These are phyloP conservation scores for Halesus radiatus DNA, from an alignment of 1,140 invertebrate species.

Conservation along the genomic window DNA sequence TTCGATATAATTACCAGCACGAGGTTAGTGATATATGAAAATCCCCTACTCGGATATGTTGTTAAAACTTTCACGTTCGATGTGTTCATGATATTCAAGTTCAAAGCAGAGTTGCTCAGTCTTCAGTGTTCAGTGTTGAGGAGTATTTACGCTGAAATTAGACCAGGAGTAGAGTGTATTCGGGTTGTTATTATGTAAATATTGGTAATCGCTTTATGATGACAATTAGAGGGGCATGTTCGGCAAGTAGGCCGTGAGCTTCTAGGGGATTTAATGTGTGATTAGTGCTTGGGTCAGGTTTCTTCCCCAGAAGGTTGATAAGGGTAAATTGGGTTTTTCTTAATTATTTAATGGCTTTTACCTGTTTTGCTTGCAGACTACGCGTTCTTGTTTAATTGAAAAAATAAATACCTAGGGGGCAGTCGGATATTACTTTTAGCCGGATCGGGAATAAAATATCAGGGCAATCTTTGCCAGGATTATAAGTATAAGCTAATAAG, in stretches of 20 bases:
- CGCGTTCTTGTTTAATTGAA: slow-evolving; percentile 40
- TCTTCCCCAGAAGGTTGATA: slow-evolving; percentile 15
- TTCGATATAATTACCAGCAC: no score
- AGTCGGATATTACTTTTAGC: background rate
- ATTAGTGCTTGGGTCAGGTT: slow-evolving; percentile 9
- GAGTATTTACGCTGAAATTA: background rate
- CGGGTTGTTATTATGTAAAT: slow-evolving; percentile 9
- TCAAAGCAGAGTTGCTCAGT: background rate
- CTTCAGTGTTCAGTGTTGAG: no score
- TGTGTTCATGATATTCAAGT: background rate
- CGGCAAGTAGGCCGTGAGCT: background rate
- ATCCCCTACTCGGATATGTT: no score
- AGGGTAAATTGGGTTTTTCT: slow-evolving; percentile 40
- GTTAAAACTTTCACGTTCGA: no score
- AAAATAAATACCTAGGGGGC: slow-evolving; percentile 10
- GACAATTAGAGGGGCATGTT: slow-evolving; percentile 11
- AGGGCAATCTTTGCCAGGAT: background rate
- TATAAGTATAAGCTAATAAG: background rate
- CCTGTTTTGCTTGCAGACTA: slow-evolving; percentile 23
- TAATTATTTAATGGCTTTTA: slow-evolving; percentile 40
- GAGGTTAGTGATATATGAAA: no score
- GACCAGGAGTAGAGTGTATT: background rate
- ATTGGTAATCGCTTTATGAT: slow-evolving; percentile 22
- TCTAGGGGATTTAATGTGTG: slow-evolving; percentile 6
- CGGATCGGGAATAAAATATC: slow-evolving; percentile 11